Conservation (phyloP, 2,888 invertebrate species). For the Acleris emargana region DNA sequence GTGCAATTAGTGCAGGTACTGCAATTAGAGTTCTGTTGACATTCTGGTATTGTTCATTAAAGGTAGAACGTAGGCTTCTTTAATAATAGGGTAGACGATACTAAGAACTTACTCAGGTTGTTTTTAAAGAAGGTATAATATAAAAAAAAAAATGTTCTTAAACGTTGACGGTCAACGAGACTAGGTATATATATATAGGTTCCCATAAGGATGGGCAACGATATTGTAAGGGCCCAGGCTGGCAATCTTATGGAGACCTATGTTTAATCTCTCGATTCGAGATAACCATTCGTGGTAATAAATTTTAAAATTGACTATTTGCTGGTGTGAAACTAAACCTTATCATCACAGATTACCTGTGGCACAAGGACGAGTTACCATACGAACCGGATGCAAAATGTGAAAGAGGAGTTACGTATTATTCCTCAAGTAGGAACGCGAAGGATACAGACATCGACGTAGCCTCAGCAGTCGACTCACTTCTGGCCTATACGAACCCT, state of each 20-base stretch:
- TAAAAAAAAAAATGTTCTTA: too few species aligned
- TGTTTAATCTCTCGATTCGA: too few species aligned
- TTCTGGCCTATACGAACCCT: conserved; percentile 55
- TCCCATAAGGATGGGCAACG: too few species aligned
- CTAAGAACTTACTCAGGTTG: too few species aligned
- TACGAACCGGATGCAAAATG: conserved; percentile 60
- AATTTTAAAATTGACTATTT: too few species aligned
- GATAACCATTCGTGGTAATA: too few species aligned
- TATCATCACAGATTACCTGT: conserved; percentile 63
- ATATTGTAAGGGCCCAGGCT: too few species aligned
- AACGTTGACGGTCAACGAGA: too few species aligned
- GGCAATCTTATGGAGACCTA: too few species aligned
- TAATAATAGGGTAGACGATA: too few species aligned
- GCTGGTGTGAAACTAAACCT: background rate
- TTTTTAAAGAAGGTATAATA: too few species aligned
- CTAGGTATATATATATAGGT: too few species aligned
- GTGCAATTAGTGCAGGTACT: conserved; percentile 18
- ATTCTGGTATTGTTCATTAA: background rate
- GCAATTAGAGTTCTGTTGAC: background rate
- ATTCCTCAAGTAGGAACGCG: conserved; percentile 61
- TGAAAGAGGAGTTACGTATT: conserved; percentile 63
- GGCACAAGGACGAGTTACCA: conserved; percentile 75
- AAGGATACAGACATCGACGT: conserved; percentile 62
- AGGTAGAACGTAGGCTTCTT: background rate
- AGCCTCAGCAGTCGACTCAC: conserved; percentile 50